phyloP scores from a whole-genome alignment of 1,140 invertebrate species.

The Oreohelix idahoensis region DNA sequence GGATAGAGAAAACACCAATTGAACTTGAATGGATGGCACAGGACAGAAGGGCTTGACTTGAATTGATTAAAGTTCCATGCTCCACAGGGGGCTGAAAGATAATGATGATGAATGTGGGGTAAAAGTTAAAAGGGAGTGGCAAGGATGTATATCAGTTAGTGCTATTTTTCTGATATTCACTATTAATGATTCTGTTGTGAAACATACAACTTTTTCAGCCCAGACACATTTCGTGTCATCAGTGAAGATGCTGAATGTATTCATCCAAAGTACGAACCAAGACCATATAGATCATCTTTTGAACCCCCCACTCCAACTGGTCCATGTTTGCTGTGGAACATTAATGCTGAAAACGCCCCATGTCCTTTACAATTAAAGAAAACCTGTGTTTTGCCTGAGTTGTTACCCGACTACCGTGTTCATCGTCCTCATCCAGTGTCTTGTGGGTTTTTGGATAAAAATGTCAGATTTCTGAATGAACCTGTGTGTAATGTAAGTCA shows the following conservation, averaged over 20 bases:
- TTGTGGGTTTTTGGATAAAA: constrained; percentile 64
- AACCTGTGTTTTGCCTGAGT: constrained; percentile 56
- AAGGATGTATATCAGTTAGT: no score
- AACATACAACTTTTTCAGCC: constrained; percentile 51
- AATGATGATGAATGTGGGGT: no score
- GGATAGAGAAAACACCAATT: no score
- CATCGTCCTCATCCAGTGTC: constrained; percentile 62
- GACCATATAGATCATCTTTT: constrained; percentile 44
- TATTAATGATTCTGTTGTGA: neutral
- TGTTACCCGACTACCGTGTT: constrained; percentile 59
- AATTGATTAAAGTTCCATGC: no score
- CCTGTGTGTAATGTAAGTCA: constrained; percentile 63
- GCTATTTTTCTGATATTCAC: no score
- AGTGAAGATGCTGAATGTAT: constrained; percentile 60
- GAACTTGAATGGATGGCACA: no score
- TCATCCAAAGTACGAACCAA: constrained; percentile 45
- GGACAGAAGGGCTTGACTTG: no score
- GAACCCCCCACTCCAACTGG: constrained; percentile 45
- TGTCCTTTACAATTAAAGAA: constrained; percentile 42
- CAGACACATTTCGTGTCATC: constrained; percentile 68
- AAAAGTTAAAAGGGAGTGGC: no score
- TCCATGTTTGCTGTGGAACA: constrained; percentile 27
- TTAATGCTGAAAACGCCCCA: constrained; percentile 47
- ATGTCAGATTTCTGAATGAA: constrained; percentile 66
- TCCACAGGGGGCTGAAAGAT: no score